Evolutionary conservation across 2,888 invertebrate genomes (phyloP).

Genomic region (Coelinius sp.): DNA sequence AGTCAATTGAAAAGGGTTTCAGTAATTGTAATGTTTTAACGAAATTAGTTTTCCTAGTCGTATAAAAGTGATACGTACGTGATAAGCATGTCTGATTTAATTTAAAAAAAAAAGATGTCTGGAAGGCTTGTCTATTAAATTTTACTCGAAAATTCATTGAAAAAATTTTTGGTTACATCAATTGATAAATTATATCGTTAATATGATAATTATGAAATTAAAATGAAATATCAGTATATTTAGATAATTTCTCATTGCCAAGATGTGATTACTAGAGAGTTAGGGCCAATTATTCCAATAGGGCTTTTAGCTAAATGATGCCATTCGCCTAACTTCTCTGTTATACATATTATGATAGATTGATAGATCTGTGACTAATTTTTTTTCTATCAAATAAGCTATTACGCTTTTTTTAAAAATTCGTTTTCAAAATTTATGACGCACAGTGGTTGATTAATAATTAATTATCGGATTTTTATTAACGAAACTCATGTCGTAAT

Average conservation of each 20-base stretch:
- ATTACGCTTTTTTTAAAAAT: not conserved
- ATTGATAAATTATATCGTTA: slow-evolving; percentile 28
- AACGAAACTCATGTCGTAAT: not conserved
- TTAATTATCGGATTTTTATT: not conserved
- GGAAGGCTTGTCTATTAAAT: slow-evolving; percentile 60
- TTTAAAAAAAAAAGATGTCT: slow-evolving; percentile 41
- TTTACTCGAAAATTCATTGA: slow-evolving; percentile 7
- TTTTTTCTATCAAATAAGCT: not conserved
- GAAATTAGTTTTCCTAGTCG: slow-evolving; percentile 66
- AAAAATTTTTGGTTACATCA: slow-evolving; percentile 50
- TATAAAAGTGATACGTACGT: slow-evolving; percentile 61
- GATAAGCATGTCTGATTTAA: slow-evolving; percentile 51
- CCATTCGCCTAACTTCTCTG: slow-evolving; percentile 57
- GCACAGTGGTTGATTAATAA: not conserved
- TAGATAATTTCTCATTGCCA: slow-evolving; percentile 50
- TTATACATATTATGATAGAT: slow-evolving; percentile 46
- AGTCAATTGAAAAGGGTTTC: slow-evolving; percentile 23
- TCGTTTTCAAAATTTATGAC: not conserved
- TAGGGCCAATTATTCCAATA: slow-evolving; percentile 58
- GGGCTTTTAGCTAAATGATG: slow-evolving; percentile 56
- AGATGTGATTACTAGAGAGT: slow-evolving; percentile 64
- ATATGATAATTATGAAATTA: slow-evolving; percentile 10
- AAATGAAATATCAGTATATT: slow-evolving; percentile 16
- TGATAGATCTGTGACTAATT: slow-evolving; percentile 42
- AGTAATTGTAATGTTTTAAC: slow-evolving; percentile 19